Conservation (phyloP, 2,888 invertebrate species). For the Phoronis australis region DNA sequence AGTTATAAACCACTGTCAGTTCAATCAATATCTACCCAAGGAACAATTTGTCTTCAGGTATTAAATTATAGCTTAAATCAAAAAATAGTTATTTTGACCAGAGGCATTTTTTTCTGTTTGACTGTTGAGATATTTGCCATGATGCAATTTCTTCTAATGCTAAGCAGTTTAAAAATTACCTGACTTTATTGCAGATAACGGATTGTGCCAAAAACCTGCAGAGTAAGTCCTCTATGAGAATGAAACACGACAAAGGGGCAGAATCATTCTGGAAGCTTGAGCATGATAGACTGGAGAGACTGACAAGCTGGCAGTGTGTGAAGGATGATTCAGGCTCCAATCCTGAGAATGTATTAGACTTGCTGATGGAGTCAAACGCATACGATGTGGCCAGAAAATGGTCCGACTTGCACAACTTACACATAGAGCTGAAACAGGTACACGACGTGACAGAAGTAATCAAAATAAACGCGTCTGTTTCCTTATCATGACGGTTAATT, state of each 20-base stretch:
- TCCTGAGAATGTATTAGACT: constrained; percentile 29
- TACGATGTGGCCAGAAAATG: constrained; percentile 34
- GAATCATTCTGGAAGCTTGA: background rate
- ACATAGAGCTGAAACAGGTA: constrained; percentile 22
- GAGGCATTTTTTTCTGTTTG: too few species aligned
- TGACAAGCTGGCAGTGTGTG: constrained; percentile 35
- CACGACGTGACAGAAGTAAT: too few species aligned
- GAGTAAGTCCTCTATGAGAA: constrained; percentile 25
- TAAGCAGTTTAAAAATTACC: too few species aligned
- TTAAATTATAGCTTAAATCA: too few species aligned
- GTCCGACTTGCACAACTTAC: constrained; percentile 27
- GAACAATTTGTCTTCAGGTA: too few species aligned
- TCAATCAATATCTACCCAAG: too few species aligned
- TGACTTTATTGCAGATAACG: constrained; percentile 33
- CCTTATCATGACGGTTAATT: too few species aligned
- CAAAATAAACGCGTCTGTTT: too few species aligned
- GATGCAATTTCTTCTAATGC: too few species aligned
- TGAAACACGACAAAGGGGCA: background rate
- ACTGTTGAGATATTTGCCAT: too few species aligned
- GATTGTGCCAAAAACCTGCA: constrained; percentile 36
- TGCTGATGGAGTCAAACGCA: constrained; percentile 33
- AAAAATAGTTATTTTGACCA: too few species aligned
- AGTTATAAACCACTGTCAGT: too few species aligned
- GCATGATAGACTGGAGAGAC: constrained; percentile 14
- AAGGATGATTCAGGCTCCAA: constrained; percentile 17